Base-by-base conservation (phyloP, 2,888 invertebrate species). In the Nematopogon swammerdamellus region DNA sequence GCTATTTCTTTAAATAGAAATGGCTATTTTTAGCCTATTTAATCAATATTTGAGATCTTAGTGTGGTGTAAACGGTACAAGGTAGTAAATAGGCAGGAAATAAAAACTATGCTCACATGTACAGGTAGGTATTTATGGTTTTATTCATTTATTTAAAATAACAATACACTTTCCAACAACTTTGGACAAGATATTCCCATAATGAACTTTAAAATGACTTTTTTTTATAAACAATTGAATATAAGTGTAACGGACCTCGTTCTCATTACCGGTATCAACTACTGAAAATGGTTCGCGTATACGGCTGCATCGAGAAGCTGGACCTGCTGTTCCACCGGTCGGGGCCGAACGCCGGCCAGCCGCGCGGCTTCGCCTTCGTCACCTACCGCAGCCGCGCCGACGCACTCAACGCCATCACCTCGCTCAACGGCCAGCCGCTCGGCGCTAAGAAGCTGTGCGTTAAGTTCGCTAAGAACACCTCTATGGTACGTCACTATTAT, bases 261-360 rank as follows among this genome's bases (percentile, higher is more conserved):
- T 70, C 71, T 80, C 63, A 81, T 85, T 87, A 91, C 88, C 82
- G 93, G 93, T 94, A 88, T 88, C 90, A 94, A 86, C 87, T 97
- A 83, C 83, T 97, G 80, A 96, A 96, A 92, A 86, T 96, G 81
- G 85, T 94, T 80, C 94, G 95, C 86, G 90, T 91, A 85, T 90
- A 91, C 85, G 96, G 96, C 70, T 82, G 85, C 67, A 91, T 96
- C 65, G 92, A 93, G 81, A 95, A 95, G 86, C 95, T 96, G 80
- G 96, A 97, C 80, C 89, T 95, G 79, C 85, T 97, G 58, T 95
- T 95, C 70, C 95, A 96, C 73, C 93, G 94, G 58, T 87, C 88
- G 57, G 96, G 96, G 57, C 93, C 95, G 42, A 85, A 90, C 58
- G 85, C 87, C 57, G 95, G 95, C 48, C 92, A 92, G 67, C 93